Evolutionary conservation across 2,797 vertebrate species (phyloP).

Genomic region (Lutjanus argentimaculatus): DNA sequence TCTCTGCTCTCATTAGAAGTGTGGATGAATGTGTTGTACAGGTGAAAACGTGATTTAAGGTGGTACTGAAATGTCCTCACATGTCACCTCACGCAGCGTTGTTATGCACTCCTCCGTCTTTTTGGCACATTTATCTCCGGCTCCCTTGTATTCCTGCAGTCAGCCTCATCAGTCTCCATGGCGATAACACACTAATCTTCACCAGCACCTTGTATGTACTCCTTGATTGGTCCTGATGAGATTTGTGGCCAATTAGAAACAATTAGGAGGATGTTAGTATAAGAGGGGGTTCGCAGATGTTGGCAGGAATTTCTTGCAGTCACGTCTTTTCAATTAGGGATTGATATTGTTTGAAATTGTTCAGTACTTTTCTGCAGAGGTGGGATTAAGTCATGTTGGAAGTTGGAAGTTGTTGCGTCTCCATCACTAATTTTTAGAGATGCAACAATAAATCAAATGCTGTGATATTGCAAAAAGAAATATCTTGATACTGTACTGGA

Average conservation of each 20-base stretch:
- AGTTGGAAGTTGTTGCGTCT: no score
- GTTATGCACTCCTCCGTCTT: slow-evolving; percentile 3
- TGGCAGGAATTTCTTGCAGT: not conserved
- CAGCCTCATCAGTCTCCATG: slow-evolving; percentile 40
- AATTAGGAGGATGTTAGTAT: not conserved
- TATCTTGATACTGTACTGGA: no score
- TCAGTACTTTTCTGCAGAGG: no score
- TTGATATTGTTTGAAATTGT: not conserved
- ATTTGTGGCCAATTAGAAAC: slow-evolving; percentile 21
- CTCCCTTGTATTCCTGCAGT: slow-evolving; percentile 7
- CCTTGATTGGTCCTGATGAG: slow-evolving; percentile 23
- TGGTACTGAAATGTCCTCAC: slow-evolving; percentile 14
- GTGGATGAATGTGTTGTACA: not conserved
- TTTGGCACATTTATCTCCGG: not conserved
- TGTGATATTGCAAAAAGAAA: no score
- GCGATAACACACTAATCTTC: slow-evolving; percentile 28
- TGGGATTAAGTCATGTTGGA: no score
- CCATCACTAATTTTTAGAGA: no score
- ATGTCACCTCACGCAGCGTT: not conserved
- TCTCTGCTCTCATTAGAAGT: not conserved
- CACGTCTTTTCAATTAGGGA: not conserved
- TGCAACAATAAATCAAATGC: no score
- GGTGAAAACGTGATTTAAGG: slow-evolving; percentile 12
- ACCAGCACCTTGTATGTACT: not conserved
- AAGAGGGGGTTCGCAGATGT: not conserved